Conservation (phyloP, 2,113 vertebrate species). For the Spheniscus mendiculus region DNA sequence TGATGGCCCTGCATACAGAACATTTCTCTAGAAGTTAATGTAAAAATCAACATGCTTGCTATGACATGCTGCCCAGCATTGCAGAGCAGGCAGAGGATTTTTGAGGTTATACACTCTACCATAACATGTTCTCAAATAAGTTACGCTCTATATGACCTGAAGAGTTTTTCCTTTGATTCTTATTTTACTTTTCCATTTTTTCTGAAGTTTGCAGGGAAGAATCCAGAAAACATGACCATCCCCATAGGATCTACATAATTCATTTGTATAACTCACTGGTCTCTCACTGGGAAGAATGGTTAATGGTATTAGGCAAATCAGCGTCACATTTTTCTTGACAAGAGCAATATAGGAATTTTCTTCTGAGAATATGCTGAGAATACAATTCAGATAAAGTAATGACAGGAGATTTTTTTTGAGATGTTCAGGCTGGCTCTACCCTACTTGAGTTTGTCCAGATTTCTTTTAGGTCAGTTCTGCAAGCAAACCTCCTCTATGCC, state of each 20-base stretch:
- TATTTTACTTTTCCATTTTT: not conserved
- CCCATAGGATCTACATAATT: not conserved
- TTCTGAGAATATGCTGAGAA: not conserved
- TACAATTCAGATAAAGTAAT: not conserved
- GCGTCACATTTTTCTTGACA: not conserved
- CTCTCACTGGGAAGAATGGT: not conserved
- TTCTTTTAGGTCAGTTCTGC: not conserved
- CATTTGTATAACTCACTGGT: not conserved
- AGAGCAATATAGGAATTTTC: not conserved
- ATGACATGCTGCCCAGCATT: not conserved
- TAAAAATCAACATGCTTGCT: not conserved
- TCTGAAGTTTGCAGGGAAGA: not conserved
- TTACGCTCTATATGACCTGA: not conserved
- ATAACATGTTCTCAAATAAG: not conserved
- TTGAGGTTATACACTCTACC: not conserved
- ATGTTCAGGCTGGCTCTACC: not conserved
- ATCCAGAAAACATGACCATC: not conserved
- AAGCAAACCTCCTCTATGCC: not conserved
- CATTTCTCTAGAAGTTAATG: not conserved
- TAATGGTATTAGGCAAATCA: not conserved
- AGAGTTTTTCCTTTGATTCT: not conserved
- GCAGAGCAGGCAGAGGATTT: not conserved
- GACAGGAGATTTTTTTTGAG: not conserved
- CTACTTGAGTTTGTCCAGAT: not conserved
- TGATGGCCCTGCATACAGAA: not conserved